A percentile compares a stretch with the other conserved stretches of the same genome.
Evolutionary conservation across 2,888 invertebrate genomes (phyloP).

Genomic region (Meandrusa payeni): DNA sequence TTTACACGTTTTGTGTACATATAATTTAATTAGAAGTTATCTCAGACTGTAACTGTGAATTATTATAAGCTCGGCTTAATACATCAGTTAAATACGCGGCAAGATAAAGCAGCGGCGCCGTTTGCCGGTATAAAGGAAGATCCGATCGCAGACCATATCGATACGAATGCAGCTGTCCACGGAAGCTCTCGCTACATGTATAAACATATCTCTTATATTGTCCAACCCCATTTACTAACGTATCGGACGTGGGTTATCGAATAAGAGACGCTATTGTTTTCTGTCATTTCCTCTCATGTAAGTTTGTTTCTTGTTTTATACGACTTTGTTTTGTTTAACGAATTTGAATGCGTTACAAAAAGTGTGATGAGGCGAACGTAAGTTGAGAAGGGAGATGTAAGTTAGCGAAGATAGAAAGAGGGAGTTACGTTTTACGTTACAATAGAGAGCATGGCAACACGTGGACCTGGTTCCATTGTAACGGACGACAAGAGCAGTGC

Average conservation of each 20-base stretch:
- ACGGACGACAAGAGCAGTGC: no score
- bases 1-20: no score
- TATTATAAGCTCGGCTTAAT: conserved; percentile 41
- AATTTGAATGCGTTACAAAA: no score
- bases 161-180: conserved; percentile 52
- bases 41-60: conserved; percentile 5
- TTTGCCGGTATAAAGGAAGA: conserved; percentile 54
- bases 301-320: background rate
- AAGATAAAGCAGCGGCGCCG: conserved; percentile 70
- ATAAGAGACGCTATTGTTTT: background rate
- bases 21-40: conserved; percentile 5
- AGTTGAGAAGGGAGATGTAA: no score
- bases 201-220: conserved; percentile 16
- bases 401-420: no score
- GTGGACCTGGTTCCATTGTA: no score
- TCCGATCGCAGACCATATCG: conserved; percentile 55
- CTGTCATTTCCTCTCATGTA: background rate
- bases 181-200: conserved; percentile 38
- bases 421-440: no score
- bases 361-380: no score
- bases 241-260: conserved; percentile 2
- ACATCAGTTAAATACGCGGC: conserved; percentile 50
- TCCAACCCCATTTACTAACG: background rate
- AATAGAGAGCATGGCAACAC: no score
- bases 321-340: no score